phyloP scores from a whole-genome alignment of 2,888 invertebrate genomes.

The Drosophila histrio region DNA sequence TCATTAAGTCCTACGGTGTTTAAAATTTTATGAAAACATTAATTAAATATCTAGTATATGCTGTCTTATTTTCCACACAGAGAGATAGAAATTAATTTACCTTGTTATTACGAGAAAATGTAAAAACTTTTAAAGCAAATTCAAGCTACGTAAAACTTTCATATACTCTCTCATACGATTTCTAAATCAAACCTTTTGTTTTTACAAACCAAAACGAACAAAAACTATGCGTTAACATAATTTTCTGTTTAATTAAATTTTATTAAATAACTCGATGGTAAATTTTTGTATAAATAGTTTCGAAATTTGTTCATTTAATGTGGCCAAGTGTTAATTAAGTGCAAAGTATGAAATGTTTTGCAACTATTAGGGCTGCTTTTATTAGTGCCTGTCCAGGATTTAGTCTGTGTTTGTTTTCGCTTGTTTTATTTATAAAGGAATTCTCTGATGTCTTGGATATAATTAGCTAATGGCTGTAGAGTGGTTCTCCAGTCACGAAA shows the following conservation, averaged over 20 bases:
- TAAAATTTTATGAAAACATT: conserved; percentile 24
- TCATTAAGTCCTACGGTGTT: conserved; percentile 13
- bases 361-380: conserved; percentile 18
- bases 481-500: conserved; percentile 47
- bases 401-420: conserved; percentile 35
- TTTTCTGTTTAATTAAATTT: conserved; percentile 1
- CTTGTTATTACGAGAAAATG: background rate
- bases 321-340: conserved; percentile 19
- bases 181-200: background rate
- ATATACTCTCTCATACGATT: too few species aligned
- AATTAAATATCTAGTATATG: conserved; percentile 11
- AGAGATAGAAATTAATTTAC: background rate
- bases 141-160: too few species aligned
- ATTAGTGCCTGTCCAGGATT: conserved; percentile 18
- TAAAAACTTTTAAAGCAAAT: background rate
- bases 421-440: conserved; percentile 4
- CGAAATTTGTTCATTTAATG: background rate
- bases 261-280: conserved; percentile 18
- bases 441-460: conserved; percentile 30
- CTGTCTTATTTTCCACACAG: background rate
- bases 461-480: conserved; percentile 58
- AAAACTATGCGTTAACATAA: background rate
- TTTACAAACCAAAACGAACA: background rate
- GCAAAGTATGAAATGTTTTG: conserved; percentile 16
- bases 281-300: conserved; percentile 29